Conservation (phyloP, 2,113 vertebrate genomes). For the Chiloscyllium plagiosum region DNA sequence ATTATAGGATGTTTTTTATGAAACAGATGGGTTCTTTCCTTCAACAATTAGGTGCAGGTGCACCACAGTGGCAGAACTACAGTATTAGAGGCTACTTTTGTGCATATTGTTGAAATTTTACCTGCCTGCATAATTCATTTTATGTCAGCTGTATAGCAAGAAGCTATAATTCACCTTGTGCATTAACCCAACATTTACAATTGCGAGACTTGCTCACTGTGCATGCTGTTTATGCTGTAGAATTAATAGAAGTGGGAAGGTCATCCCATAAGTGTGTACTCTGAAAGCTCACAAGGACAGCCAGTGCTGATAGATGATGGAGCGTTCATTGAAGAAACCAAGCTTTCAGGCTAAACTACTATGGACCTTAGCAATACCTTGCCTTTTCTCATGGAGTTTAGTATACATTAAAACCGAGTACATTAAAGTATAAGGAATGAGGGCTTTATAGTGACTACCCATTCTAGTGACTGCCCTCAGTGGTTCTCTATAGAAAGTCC, state of each 20-base stretch:
- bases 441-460: not conserved
- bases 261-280: not conserved
- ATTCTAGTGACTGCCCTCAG: not conserved
- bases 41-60: conserved; percentile 36
- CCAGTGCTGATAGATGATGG: not conserved
- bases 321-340: not conserved
- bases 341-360: not conserved
- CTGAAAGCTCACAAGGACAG: not conserved
- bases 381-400: not conserved
- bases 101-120: conserved; percentile 25
- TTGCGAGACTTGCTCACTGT: not conserved
- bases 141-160: conserved; percentile 21
- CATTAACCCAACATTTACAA: conserved; percentile 19
- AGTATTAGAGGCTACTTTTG: conserved; percentile 11
- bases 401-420: not conserved
- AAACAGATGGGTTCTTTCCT: conserved; percentile 37
- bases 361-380: not conserved
- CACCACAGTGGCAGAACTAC: not conserved
- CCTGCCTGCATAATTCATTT: conserved; percentile 30
- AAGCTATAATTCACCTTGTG: conserved; percentile 31
- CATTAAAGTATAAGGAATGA: not conserved
- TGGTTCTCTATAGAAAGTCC: not conserved
- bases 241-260: not conserved
- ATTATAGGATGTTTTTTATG: conserved; percentile 33
- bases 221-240: not conserved